Evolutionary conservation across 2,797 vertebrate species (phyloP).

Genomic region (Huso huso): DNA sequence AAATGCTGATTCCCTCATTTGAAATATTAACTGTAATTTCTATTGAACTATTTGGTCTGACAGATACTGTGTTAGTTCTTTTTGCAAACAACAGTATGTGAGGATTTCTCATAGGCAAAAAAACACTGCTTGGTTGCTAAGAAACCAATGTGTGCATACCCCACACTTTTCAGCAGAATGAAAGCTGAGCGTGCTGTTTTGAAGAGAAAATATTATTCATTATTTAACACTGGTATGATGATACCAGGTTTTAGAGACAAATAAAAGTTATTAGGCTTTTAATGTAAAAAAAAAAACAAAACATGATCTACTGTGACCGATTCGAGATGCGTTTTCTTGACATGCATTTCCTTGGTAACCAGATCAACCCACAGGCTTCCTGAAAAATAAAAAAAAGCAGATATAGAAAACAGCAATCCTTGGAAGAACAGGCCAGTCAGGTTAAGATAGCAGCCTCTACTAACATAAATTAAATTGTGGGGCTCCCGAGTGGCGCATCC

Average conservation of each 20-base stretch:
- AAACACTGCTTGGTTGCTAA: slow-evolving; percentile 69
- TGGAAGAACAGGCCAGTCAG: slow-evolving; percentile 6
- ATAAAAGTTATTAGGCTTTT: not conserved
- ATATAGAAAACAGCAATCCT: not conserved
- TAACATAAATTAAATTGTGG: too few relatives aligned
- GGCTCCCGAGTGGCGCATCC: too few relatives aligned
- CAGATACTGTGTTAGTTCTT: slow-evolving; percentile 4
- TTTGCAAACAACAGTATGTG: slow-evolving; percentile 45
- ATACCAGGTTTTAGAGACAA: slow-evolving; percentile 13
- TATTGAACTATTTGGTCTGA: too few relatives aligned
- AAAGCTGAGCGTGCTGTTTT: slow-evolving; percentile 15
- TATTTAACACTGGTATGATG: slow-evolving; percentile 44
- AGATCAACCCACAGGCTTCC: not conserved
- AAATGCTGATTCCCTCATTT: too few relatives aligned
- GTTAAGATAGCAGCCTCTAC: too few relatives aligned
- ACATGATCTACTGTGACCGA: not conserved
- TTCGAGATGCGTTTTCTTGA: not conserved
- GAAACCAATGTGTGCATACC: slow-evolving; percentile 54
- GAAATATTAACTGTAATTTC: too few relatives aligned
- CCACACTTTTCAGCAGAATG: slow-evolving; percentile 30
- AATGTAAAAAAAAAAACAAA: not conserved
- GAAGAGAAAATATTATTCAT: slow-evolving; percentile 57
- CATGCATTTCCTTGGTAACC: not conserved
- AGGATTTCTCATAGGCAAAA: slow-evolving; percentile 50
- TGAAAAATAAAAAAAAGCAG: slow-evolving; percentile 1